phyloP scores from a whole-genome alignment of 2,888 invertebrate genomes.

The Tholera decimalis region DNA sequence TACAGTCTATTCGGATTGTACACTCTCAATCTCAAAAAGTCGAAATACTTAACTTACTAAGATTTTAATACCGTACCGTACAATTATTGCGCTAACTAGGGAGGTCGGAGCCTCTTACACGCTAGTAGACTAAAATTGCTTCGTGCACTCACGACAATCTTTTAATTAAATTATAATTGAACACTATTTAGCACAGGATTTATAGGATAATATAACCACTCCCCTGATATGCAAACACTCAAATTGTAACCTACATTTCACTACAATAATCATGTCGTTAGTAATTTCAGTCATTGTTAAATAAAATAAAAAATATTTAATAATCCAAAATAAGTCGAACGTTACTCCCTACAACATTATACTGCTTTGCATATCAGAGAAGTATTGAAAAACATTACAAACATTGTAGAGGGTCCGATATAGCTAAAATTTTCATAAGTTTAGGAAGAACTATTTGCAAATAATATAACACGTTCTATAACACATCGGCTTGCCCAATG shows the following conservation, averaged over 20 bases:
- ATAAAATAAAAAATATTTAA: slow-evolving; percentile 26
- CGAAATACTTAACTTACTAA: slow-evolving; percentile 82
- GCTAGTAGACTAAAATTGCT: slow-evolving; percentile 83
- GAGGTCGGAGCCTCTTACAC: slow-evolving; percentile 72
- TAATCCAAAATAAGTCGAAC: slow-evolving; percentile 17
- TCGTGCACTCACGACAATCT: slow-evolving; percentile 74
- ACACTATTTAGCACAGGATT: slow-evolving; percentile 72
- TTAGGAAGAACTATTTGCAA: slow-evolving; percentile 45
- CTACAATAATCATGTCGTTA: slow-evolving; percentile 31
- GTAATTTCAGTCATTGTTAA: slow-evolving; percentile 50
- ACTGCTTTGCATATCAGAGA: slow-evolving; percentile 55
- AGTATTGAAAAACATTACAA: slow-evolving; percentile 43
- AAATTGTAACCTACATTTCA: slow-evolving; percentile 25
- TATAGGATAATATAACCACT: slow-evolving; percentile 46
- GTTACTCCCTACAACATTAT: slow-evolving; percentile 34
- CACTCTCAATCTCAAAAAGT: slow-evolving; percentile 87
- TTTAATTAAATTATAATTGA: slow-evolving; percentile 70
- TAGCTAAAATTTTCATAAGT: slow-evolving; percentile 42
- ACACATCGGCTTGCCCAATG: slow-evolving; percentile 34
- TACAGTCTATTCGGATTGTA: slow-evolving; percentile 90
- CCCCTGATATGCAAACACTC: slow-evolving; percentile 51
- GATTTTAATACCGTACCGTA: slow-evolving; percentile 66
- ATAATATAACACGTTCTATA: slow-evolving; percentile 37
- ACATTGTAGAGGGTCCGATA: slow-evolving; percentile 44
- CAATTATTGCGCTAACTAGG: slow-evolving; percentile 85